Percentiles rank a stretch among this genome's conserved stretches.
phyloP scores from a whole-genome alignment of 2,113 vertebrate genomes.

The Trichechus manatus region DNA sequence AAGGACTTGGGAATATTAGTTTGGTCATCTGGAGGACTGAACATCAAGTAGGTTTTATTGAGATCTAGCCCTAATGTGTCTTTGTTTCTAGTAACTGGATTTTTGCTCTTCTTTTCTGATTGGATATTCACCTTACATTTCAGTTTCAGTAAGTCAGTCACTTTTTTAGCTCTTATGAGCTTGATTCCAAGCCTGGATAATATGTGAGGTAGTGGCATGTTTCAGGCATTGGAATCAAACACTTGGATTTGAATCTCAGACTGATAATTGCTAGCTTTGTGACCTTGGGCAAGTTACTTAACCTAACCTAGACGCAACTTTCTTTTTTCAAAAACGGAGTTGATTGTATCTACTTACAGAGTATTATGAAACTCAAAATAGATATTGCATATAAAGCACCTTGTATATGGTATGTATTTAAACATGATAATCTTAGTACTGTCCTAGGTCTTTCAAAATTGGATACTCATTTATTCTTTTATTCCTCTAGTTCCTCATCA shows the following conservation, averaged over 20 bases:
- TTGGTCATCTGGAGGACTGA: background rate
- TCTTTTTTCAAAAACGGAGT: background rate
- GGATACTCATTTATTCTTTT: background rate
- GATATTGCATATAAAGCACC: background rate
- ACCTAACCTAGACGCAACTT: background rate
- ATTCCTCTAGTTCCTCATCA: background rate
- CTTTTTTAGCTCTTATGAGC: background rate
- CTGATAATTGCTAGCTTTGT: background rate
- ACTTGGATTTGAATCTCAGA: background rate
- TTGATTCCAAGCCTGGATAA: background rate
- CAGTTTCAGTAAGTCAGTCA: background rate
- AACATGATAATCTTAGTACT: background rate
- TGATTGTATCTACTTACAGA: background rate
- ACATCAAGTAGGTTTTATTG: background rate
- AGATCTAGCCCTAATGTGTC: background rate
- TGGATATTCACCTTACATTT: background rate
- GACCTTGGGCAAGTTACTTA: background rate
- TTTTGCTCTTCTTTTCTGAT: background rate
- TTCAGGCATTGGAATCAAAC: background rate
- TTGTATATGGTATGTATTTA: background rate
- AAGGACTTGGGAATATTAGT: background rate
- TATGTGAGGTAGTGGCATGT: background rate
- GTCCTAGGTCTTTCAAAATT: background rate
- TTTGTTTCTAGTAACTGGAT: background rate
- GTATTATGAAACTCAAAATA: slow-evolving; percentile 17